Evolutionary conservation across 2,797 vertebrate species (phyloP).

Genomic region (Denticeps clupeoides): DNA sequence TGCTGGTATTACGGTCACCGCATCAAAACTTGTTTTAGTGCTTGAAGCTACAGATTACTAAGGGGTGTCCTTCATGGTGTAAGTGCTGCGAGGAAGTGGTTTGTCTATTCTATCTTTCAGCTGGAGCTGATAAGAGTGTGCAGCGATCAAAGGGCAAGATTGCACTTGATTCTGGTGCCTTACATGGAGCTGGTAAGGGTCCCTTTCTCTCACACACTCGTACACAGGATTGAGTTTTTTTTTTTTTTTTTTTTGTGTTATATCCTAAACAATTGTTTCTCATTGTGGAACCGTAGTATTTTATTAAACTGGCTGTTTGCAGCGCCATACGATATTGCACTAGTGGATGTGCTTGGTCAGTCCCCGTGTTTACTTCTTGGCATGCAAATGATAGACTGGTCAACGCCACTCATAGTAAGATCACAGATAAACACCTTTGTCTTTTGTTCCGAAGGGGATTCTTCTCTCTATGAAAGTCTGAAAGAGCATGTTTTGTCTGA

Average conservation of each 20-base stretch:
- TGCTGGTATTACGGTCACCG: too few relatives aligned
- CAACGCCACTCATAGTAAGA: too few relatives aligned
- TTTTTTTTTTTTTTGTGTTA: neutral
- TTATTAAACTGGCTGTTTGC: too few relatives aligned
- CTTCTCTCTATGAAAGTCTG: constrained; percentile 52
- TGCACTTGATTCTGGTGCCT: constrained; percentile 36
- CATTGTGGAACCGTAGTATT: too few relatives aligned
- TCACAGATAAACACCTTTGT: too few relatives aligned
- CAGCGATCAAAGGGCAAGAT: constrained; percentile 52
- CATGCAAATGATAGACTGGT: too few relatives aligned
- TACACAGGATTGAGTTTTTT: too few relatives aligned
- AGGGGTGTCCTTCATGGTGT: constrained; percentile 8
- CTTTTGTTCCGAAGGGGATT: constrained; percentile 35
- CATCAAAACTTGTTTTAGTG: too few relatives aligned
- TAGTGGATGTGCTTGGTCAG: neutral
- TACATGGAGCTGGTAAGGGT: constrained; percentile 43
- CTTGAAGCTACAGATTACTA: too few relatives aligned
- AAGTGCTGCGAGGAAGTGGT: constrained; percentile 13
- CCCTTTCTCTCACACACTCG: neutral
- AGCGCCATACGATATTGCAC: too few relatives aligned
- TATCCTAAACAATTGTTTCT: too few relatives aligned
- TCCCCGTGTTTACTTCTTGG: too few relatives aligned
- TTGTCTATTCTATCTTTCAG: constrained; percentile 32
- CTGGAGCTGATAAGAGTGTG: constrained; percentile 27
- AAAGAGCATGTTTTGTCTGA: constrained; percentile 63